Conservation (phyloP, 2,113 vertebrate genomes). For the Sander lucioperca region DNA sequence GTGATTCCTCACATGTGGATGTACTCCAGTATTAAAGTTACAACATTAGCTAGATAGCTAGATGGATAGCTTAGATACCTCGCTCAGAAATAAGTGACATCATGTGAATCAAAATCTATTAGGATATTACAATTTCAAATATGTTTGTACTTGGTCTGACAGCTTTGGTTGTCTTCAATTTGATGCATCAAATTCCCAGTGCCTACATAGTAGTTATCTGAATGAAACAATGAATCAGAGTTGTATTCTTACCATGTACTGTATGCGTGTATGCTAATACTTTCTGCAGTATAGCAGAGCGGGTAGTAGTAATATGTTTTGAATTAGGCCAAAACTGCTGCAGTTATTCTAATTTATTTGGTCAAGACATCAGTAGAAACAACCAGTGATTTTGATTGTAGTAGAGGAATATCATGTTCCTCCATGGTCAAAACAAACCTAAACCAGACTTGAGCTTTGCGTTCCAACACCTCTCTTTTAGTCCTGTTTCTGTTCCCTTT, state of each 20-base stretch:
- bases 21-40: slow-evolving; percentile 31
- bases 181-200: slow-evolving; percentile 80
- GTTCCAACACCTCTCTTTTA: slow-evolving; percentile 58
- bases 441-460: slow-evolving; percentile 48
- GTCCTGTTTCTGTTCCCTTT: slow-evolving; percentile 66
- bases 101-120: slow-evolving; percentile 17
- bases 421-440: slow-evolving; percentile 38
- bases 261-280: slow-evolving; percentile 57
- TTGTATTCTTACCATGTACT: slow-evolving; percentile 43
- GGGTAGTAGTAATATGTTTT: slow-evolving; percentile 30
- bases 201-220: slow-evolving; percentile 74
- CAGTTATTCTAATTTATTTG: slow-evolving; percentile 33
- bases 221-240: slow-evolving; percentile 62
- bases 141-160: slow-evolving; percentile 62
- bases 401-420: slow-evolving; percentile 15
- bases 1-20: slow-evolving; percentile 41
- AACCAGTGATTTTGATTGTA: slow-evolving; percentile 36
- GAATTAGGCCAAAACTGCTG: slow-evolving; percentile 47
- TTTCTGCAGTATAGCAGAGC: slow-evolving; percentile 46
- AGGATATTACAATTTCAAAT: slow-evolving; percentile 37
- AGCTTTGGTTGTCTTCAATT: slow-evolving; percentile 65
- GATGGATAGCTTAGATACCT: slow-evolving; percentile 19
- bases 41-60: slow-evolving; percentile 8
- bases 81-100: slow-evolving; percentile 30
- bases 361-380: slow-evolving; percentile 25